These are phyloP conservation scores for Zaprionus tsacasi DNA, from an alignment of 1,140 invertebrate species.

Conservation along the genomic window DNA sequence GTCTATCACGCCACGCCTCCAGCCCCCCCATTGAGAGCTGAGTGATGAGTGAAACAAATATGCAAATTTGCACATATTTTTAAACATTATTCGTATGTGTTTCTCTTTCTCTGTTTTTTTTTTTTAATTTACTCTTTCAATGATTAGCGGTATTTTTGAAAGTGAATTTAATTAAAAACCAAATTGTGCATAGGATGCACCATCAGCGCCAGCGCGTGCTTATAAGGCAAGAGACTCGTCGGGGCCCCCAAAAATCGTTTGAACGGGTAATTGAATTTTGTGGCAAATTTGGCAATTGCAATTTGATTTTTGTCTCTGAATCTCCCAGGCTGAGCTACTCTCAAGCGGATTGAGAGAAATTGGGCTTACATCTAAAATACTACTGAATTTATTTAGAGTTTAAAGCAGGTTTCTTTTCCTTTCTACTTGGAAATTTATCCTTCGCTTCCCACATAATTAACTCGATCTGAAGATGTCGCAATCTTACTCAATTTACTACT, in stretches of 20 bases:
- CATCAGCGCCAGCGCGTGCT: slow-evolving; percentile 26
- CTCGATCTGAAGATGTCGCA: not conserved
- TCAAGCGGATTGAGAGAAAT: not conserved
- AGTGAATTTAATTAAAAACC: slow-evolving; percentile 78
- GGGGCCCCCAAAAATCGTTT: slow-evolving; percentile 3
- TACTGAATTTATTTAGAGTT: not conserved
- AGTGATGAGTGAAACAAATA: slow-evolving; percentile 36
- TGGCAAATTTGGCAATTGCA: slow-evolving; percentile 32
- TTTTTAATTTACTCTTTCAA: slow-evolving; percentile 55
- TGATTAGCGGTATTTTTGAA: slow-evolving; percentile 81
- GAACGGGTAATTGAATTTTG: slow-evolving; percentile 31
- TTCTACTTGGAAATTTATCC: not conserved
- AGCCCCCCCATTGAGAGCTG: slow-evolving; percentile 28
- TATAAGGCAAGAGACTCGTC: slow-evolving; percentile 50
- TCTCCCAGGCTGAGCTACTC: no score
- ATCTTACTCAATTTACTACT: slow-evolving; percentile 1
- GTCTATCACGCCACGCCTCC: slow-evolving; percentile 2
- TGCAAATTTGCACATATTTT: slow-evolving; percentile 46
- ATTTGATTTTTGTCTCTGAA: slow-evolving; percentile 31
- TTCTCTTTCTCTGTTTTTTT: slow-evolving; percentile 16
- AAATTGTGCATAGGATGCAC: slow-evolving; percentile 58
- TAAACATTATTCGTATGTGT: slow-evolving; percentile 52
- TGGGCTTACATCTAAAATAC: not conserved
- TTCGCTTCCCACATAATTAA: not conserved
- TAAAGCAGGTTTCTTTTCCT: not conserved